Evolutionary conservation across 2,797 vertebrate genomes (phyloP).

Genomic region (Phoebastria nigripes): DNA sequence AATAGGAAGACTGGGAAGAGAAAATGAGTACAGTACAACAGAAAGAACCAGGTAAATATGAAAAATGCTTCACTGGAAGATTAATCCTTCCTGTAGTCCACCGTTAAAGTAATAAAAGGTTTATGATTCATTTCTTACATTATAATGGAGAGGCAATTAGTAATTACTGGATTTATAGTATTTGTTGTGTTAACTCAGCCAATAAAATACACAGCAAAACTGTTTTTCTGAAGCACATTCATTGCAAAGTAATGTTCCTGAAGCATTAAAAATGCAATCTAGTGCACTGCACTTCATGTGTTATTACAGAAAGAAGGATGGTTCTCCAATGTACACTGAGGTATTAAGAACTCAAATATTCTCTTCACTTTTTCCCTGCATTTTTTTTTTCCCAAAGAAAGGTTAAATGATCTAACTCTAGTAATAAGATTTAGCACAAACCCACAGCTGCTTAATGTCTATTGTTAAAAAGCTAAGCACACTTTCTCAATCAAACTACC

Average conservation of each 20-base stretch:
- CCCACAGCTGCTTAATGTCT: not conserved
- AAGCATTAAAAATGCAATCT: slow-evolving; percentile 49
- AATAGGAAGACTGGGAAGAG: slow-evolving; percentile 52
- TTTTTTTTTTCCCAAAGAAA: not conserved
- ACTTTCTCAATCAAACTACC: not conserved
- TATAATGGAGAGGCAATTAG: slow-evolving; percentile 78
- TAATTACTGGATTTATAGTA: slow-evolving; percentile 77
- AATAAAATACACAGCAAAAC: slow-evolving; percentile 65
- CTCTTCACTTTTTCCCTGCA: not conserved
- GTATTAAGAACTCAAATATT: not conserved
- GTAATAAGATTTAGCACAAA: not conserved
- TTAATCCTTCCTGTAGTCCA: slow-evolving; percentile 72
- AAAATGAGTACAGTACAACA: slow-evolving; percentile 26
- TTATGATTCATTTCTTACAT: slow-evolving; percentile 77
- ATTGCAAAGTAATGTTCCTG: slow-evolving; percentile 14
- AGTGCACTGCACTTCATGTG: not conserved
- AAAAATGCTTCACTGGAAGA: slow-evolving; percentile 68
- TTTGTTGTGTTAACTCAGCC: slow-evolving; percentile 78
- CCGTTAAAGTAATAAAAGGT: slow-evolving; percentile 70
- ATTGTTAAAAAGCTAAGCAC: not conserved
- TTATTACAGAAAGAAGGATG: not conserved
- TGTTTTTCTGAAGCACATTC: slow-evolving; percentile 32
- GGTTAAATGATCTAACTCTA: not conserved
- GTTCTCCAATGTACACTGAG: not conserved
- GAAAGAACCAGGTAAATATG: slow-evolving; percentile 65